These are phyloP conservation scores for Pectinophora gossypiella DNA, from an alignment of 1,140 invertebrate genomes.

Conservation along the genomic window DNA sequence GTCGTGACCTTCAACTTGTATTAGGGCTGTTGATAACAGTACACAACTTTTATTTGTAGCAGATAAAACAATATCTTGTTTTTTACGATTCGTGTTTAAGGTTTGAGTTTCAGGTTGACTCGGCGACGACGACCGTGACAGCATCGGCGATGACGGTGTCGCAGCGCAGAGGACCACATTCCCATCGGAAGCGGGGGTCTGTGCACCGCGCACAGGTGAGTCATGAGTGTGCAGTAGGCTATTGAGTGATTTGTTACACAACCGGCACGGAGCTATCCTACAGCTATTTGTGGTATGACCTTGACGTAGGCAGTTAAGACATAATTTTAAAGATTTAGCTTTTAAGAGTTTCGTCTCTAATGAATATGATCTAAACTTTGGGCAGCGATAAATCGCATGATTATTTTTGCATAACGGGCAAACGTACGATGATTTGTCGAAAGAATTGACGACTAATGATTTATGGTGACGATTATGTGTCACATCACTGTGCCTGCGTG, in stretches of 20 bases:
- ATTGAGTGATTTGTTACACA: conserved; percentile 2
- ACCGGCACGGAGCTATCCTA: not conserved
- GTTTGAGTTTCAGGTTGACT: not conserved
- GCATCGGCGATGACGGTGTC: too few relatives aligned
- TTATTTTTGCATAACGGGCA: conserved; percentile 9
- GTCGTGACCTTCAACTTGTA: not conserved
- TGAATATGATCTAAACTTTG: conserved; percentile 5
- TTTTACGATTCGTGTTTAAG: not conserved
- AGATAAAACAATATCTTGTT: not conserved
- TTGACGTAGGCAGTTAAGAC: conserved; percentile 7
- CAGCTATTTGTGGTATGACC: conserved; percentile 6
- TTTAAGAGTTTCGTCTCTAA: not conserved
- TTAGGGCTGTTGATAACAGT: conserved; percentile 8
- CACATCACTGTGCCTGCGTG: conserved; percentile 5
- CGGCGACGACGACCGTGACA: not conserved
- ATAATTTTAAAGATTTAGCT: not conserved
- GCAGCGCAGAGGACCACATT: too few relatives aligned
- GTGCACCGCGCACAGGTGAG: not conserved
- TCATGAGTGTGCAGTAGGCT: conserved; percentile 2
- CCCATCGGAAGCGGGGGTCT: too few relatives aligned
- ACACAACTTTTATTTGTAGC: not conserved
- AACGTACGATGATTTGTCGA: not conserved
- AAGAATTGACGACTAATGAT: not conserved
- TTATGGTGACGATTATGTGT: too few relatives aligned
- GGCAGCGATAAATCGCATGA: conserved; percentile 9